These are phyloP conservation scores for Hypocryptadius cinnamomeus DNA, from an alignment of 2,113 vertebrate species.

Conservation along the genomic window DNA sequence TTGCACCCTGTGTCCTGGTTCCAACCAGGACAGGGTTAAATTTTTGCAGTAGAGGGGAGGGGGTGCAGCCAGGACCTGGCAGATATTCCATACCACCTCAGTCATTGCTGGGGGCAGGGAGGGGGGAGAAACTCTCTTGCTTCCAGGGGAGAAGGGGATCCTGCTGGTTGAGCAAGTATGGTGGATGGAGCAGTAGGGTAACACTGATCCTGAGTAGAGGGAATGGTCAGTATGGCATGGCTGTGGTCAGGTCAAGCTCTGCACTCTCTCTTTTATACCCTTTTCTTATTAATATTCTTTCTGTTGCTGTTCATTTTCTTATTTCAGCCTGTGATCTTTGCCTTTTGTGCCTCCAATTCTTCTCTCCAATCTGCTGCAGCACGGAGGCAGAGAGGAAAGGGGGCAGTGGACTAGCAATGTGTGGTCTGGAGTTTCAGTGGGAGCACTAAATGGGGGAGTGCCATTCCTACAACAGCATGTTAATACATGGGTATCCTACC, in stretches of 20 bases:
- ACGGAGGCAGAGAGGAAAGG: background rate
- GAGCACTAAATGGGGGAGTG: background rate
- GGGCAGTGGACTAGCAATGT: too few relatives aligned
- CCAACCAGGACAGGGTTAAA: background rate
- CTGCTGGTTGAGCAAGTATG: rapidly evolving
- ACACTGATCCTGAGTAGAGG: background rate
- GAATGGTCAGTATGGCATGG: background rate
- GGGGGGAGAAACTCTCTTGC: background rate
- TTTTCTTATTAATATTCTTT: background rate
- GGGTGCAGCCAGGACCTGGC: background rate
- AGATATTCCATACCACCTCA: background rate
- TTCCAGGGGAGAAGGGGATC: background rate
- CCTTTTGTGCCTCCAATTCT: background rate
- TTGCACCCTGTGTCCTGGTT: background rate
- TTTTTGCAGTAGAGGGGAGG: background rate
- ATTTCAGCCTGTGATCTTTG: background rate
- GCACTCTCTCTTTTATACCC: background rate
- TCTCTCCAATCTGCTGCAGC: background rate
- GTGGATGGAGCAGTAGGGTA: background rate
- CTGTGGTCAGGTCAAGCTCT: background rate
- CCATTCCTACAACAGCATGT: background rate
- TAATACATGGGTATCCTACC: background rate
- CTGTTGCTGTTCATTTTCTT: background rate
- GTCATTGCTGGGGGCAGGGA: background rate
- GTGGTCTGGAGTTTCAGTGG: background rate